Base-by-base conservation (phyloP, 2,797 vertebrate genomes). In the Pseudocheirus occidentalis region DNA sequence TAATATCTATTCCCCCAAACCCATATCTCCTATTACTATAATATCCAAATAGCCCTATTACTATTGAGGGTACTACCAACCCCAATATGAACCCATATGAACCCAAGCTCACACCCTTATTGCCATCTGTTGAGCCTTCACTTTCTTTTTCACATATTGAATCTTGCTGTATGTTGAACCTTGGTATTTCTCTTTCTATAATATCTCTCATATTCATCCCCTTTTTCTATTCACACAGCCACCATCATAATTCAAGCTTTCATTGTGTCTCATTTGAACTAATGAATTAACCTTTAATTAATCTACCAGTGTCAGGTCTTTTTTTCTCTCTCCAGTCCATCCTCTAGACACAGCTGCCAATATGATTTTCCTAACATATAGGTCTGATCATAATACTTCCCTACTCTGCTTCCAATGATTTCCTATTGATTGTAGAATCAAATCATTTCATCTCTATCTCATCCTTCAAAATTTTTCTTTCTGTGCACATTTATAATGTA, bases 201-300 rank as follows among this genome's bases (percentile, higher is more conserved):
- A 53, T 2, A 1, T 31, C 0, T 55, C 11, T 0, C 16, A 10
- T 40, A 28, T 27, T 50, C 4, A 50, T 10, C 16, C n/a, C 66
- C n/a, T 73, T 5, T 73, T 46, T 27, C 28, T 2, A 12, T 0
- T 16, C 59, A 21, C 0, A 0, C 29, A 55, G 10, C 52, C n/a
- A 0, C 11, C 52, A 55, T 1, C 14, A 3, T 6, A 0, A 40
- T 28, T 34, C 31, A 90, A 29, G 40, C 24, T 11, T 16, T 11
- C 5, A 46, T 27, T 1, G 1, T 5, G 1, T 90, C 28, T 91
- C 24, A 5, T 14, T 0, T 52, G 18, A 53, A 40, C 12, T 13
- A 21, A 1, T 5, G 5, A 58, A 12, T 27, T 59, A 1, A 21
- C 62, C 27, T 81, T 91, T 89, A 24, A 29, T 55, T 55, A 73